phyloP scores from a whole-genome alignment of 35 echinoderm and acorn worm species.

The Apostichopus japonicus region DNA sequence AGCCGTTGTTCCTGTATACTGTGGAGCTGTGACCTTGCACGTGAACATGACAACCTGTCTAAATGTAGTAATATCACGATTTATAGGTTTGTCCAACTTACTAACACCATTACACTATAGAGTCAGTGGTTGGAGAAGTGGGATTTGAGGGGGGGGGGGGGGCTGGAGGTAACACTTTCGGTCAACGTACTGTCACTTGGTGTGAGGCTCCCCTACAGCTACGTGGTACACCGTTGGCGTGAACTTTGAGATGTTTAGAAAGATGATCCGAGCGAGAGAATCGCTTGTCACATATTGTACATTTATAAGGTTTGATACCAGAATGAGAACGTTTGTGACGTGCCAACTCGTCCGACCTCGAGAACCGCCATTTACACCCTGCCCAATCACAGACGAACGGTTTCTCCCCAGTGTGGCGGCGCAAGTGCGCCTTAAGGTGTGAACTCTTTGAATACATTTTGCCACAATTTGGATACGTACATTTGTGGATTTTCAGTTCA shows the following conservation, averaged over 20 bases:
- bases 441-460: slow-evolving; percentile 99
- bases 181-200: slow-evolving; percentile 31
- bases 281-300: slow-evolving; percentile 96
- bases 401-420: slow-evolving; percentile 96
- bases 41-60: no score
- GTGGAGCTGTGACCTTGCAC: no score
- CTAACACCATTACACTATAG: no score
- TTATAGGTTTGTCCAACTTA: no score
- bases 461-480: slow-evolving; percentile 94
- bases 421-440: slow-evolving; percentile 92
- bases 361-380: slow-evolving; percentile 98
- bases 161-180: no score
- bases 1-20: no score
- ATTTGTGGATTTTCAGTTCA: slow-evolving; percentile 99
- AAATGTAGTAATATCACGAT: no score
- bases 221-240: slow-evolving; percentile 84
- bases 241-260: slow-evolving; percentile 97
- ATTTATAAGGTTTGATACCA: slow-evolving; percentile 93
- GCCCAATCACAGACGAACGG: slow-evolving; percentile 96
- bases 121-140: no score
- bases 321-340: slow-evolving; percentile 98
- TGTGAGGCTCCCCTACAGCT: slow-evolving; percentile 23
- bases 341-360: slow-evolving; percentile 92
- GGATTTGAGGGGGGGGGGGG: no score
- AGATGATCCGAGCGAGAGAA: slow-evolving; percentile 96